These are phyloP conservation scores for Mythimna loreyi DNA, from an alignment of 2,888 invertebrate genomes.

Conservation along the genomic window DNA sequence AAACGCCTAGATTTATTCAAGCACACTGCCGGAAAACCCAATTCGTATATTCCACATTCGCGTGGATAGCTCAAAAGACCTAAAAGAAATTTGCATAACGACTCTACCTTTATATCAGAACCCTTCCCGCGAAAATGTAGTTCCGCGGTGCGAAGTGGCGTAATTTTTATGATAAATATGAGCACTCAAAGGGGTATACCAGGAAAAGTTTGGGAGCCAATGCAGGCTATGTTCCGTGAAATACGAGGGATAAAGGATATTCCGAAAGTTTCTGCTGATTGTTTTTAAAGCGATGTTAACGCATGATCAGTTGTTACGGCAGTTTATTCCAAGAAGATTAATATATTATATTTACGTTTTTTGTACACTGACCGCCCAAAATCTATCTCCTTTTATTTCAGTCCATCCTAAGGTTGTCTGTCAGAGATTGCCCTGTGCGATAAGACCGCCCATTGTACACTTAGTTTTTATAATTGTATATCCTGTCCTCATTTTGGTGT, in stretches of 20 bases:
- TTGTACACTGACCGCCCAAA: no score
- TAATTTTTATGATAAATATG: conserved; percentile 72
- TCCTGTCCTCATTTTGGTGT: no score
- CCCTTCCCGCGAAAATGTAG: conserved; percentile 57
- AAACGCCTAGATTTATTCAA: conserved; percentile 45
- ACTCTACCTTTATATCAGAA: conserved; percentile 62
- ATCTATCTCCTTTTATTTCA: no score
- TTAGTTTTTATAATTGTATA: no score
- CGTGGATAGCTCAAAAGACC: conserved; percentile 60
- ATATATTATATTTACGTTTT: no score
- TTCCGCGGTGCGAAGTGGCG: conserved; percentile 63
- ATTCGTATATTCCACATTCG: conserved; percentile 58
- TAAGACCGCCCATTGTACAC: no score
- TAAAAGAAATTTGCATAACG: conserved; percentile 69
- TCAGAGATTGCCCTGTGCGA: no score
- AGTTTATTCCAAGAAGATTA: no score
- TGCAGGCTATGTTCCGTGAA: conserved; percentile 44
- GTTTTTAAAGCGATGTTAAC: conserved; percentile 52
- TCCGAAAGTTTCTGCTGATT: conserved; percentile 33
- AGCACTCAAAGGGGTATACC: conserved; percentile 46
- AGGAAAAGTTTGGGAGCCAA: conserved; percentile 40
- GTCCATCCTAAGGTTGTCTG: no score
- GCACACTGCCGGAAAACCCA: conserved; percentile 52
- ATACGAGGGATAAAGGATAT: conserved; percentile 41
- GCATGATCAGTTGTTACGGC: conserved; percentile 18